These are phyloP conservation scores for Rugalucina vietnamica DNA, from an alignment of 2,888 invertebrate genomes.

Conservation along the genomic window DNA sequence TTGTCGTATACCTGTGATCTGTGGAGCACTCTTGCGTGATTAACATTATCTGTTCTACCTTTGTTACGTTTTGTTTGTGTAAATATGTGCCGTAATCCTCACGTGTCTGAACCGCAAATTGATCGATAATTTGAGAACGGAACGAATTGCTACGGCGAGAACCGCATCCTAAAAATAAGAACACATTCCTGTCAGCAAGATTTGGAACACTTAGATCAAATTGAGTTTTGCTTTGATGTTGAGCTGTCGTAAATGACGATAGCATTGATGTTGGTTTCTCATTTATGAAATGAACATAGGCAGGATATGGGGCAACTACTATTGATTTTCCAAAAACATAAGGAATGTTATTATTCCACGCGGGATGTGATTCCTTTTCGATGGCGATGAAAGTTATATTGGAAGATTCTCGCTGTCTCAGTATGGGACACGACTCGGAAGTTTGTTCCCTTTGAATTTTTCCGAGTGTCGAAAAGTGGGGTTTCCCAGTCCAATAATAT, in stretches of 20 bases:
- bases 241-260: slow-evolving; percentile 27
- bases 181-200: slow-evolving; percentile 61
- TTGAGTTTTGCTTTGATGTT: slow-evolving; percentile 24
- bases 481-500: slow-evolving; percentile 61
- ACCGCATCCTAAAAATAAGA: slow-evolving; percentile 71
- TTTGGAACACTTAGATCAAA: slow-evolving; percentile 44
- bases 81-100: slow-evolving; percentile 49
- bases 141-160: slow-evolving; percentile 67
- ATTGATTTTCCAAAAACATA: slow-evolving; percentile 47
- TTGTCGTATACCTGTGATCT: slow-evolving; percentile 57
- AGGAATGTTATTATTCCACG: neutral
- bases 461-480: slow-evolving; percentile 72
- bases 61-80: neutral
- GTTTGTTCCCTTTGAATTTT: slow-evolving; percentile 75
- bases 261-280: slow-evolving; percentile 13
- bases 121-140: slow-evolving; percentile 68
- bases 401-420: slow-evolving; percentile 52
- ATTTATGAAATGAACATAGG: slow-evolving; percentile 71
- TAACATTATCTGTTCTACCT: slow-evolving; percentile 52
- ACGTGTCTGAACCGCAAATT: slow-evolving; percentile 63
- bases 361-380: slow-evolving; percentile 65
- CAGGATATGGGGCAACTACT: slow-evolving; percentile 76
- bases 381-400: slow-evolving; percentile 70
- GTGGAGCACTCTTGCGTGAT: slow-evolving; percentile 58
- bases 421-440: slow-evolving; percentile 60